Evolutionary conservation across 1,140 invertebrate species (phyloP), one percentile per base, ranked within the genome.

Genomic region (Anadara kagoshimensis): DNA sequence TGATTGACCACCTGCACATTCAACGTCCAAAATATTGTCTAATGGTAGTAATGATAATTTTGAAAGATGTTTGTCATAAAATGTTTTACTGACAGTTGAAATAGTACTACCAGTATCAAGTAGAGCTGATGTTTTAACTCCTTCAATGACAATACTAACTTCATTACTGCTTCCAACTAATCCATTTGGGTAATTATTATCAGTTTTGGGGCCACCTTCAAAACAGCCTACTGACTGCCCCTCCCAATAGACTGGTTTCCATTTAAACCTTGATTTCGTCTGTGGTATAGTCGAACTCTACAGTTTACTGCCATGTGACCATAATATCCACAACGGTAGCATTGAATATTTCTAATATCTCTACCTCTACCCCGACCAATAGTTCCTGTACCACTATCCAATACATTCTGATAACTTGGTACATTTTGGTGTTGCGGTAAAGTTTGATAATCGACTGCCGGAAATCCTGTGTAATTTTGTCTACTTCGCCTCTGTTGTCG

Each of bases 41-140:
- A 70, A 41, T 20, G 68, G 47, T 54, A 29, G 5, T n/a, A n/a
- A n/a, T n/a, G n/a, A n/a, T n/a, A n/a, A n/a, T n/a, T n/a, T n/a
- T 7, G 20, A 26, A 7, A 62, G 41, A 41, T 62, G 68, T 62
- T 53, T 14, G 14, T 47, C 36, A 43, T 36, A 69, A 20, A 49
- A 69, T 0, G 56, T 36, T 18, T 69, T 24, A 20, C 57, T 61
- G 11, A 69, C 22, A 14, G 47, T 54, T 1, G 59, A 70, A 62
- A 63, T 47, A 20, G 59, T 70, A 18, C 58, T 62, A n/a, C 45
- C 67, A 12, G 67, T 61, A 26, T 70, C 68, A 16, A 70, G 10
- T n/a, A 62, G 58, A 43, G 45, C 24, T 53, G 47, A 24, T 36
- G 29, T 62, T 54, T 51, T 26, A 5, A 51, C 43, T 20, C 47